Evolutionary conservation across 2,888 invertebrate species (phyloP).

Genomic region (Poecilobothrus nobilitatus): DNA sequence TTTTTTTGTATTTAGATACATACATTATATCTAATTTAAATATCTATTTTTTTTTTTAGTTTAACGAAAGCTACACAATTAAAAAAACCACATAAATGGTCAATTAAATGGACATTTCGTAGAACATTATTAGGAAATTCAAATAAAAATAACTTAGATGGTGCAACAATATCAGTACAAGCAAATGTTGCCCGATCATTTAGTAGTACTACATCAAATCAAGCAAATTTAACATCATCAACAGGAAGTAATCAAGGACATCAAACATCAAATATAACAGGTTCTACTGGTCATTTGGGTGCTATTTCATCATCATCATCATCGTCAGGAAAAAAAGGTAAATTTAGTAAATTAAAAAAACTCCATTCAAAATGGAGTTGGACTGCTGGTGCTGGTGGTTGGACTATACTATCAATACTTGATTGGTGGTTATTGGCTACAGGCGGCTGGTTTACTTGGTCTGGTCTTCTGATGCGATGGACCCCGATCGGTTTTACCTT

Average conservation of each 20-base stretch:
- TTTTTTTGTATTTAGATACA: not conserved
- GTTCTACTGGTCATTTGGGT: conserved; percentile 1
- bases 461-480: conserved; percentile 56
- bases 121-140: conserved; percentile 28
- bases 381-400: conserved; percentile 26
- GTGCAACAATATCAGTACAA: not conserved
- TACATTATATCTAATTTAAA: not conserved
- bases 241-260: not conserved
- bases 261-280: conserved; percentile 7
- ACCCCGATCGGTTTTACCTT: conserved; percentile 60
- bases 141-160: not conserved
- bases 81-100: conserved; percentile 33
- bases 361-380: conserved; percentile 25
- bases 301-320: not conserved
- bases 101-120: conserved; percentile 28
- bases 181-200: not conserved
- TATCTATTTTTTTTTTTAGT: not conserved
- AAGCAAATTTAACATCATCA: not conserved
- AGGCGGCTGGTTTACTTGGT: conserved; percentile 52
- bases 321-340: conserved; percentile 24
- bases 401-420: conserved; percentile 27
- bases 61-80: conserved; percentile 37
- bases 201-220: not conserved
- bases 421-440: conserved; percentile 30
- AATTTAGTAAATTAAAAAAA: conserved; percentile 26